phyloP scores from a whole-genome alignment of 2,797 vertebrate species.

The Fistularia tabacaria region DNA sequence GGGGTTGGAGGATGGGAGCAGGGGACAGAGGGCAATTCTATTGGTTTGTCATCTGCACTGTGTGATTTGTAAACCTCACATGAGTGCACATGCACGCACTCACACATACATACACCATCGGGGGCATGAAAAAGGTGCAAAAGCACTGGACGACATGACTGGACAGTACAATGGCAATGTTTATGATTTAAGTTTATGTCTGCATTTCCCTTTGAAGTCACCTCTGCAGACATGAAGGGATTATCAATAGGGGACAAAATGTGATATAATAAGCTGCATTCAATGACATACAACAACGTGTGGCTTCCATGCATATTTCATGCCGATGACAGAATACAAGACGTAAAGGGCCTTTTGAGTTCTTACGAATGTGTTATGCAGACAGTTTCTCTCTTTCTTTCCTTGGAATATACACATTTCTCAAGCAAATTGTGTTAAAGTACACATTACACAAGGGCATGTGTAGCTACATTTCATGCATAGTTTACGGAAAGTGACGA shows the following conservation, averaged over 20 bases:
- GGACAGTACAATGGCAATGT: conserved; percentile 48
- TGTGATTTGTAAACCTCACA: conserved; percentile 34
- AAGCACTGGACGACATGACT: conserved; percentile 46
- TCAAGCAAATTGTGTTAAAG: too few relatives aligned
- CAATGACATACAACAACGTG: conserved; percentile 50
- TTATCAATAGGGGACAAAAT: conserved; percentile 45
- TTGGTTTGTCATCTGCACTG: conserved; percentile 46
- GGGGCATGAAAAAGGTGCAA: conserved; percentile 34
- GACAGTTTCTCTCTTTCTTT: conserved; percentile 10
- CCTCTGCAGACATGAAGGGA: conserved; percentile 48
- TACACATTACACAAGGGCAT: conserved; percentile 22
- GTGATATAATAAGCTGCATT: conserved; percentile 48
- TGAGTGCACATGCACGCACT: conserved; percentile 8
- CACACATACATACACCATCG: conserved; percentile 20
- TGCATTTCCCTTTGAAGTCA: conserved; percentile 63
- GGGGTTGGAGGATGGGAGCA: neutral
- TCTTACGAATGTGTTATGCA: conserved; percentile 7
- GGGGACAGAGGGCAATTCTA: conserved; percentile 1
- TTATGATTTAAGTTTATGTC: conserved; percentile 54
- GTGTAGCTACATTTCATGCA: conserved; percentile 27
- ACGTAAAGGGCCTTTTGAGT: neutral
- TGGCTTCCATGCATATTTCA: conserved; percentile 58
- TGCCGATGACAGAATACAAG: conserved; percentile 3
- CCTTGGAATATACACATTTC: too few relatives aligned
- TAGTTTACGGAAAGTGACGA: conserved; percentile 14